Base-by-base conservation (phyloP, 2,888 invertebrate genomes). In the Acrobasis repandana region DNA sequence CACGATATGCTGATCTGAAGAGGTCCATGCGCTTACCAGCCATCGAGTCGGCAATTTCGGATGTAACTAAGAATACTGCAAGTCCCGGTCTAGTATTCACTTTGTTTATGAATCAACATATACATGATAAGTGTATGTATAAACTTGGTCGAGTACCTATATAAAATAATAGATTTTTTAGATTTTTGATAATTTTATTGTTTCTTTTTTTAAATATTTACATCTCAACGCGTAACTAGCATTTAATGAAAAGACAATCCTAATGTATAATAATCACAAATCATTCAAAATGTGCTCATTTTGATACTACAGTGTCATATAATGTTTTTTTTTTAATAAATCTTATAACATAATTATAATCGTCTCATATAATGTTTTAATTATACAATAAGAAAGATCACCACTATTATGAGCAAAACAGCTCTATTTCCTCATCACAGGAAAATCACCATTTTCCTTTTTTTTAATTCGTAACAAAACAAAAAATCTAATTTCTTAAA, bases 191-290 rank as follows among this genome's bases (percentile, higher is more conserved):
- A 75, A 80, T 84, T 90, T 90, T 90, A 85, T 86, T 88, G 72
- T 75, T 70, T 81, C 72, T 79, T 83, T 43, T n/a, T 81, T 82
- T 79, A 79, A 81, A 80, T 82, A 86, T 88, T 84, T 89, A 89
- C 88, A 88, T 80, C 74, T 81, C 78, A 81, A 79, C 77, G 75
- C 74, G 72, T 80, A 84, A 80, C 78, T 73, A 77, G 71, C 79
- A 75, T 83, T 82, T 80, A 83, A 80, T 82, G 82, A 77, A 81
- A 82, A 82, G 77, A 80, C 75, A 77, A 84, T 80, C 84, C 85
- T 85, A 86, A 72, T 79, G 70, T 68, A 78, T 70, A 80, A 80
- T 84, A 83, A 89, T 89, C 89, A 88, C 88, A 87, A 82, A 81
- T 76, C 78, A 82, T 82, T 80, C 78, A 82, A 83, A 83, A 76